Base-by-base conservation (phyloP, 1,140 invertebrate species). In the Drosophila sp. region DNA sequence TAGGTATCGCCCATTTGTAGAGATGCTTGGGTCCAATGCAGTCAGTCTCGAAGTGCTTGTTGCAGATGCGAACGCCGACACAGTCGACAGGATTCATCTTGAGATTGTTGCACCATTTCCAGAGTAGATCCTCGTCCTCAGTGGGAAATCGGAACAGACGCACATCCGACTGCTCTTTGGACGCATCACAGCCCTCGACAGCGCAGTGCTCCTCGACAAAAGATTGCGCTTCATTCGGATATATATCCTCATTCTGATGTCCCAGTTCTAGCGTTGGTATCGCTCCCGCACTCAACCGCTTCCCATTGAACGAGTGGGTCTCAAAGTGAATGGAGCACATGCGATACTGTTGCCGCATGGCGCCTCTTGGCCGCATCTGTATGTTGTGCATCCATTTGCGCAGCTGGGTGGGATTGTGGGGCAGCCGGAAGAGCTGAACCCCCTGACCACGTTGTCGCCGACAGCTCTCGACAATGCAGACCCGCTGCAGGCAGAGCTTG, bases 31-130 rank as follows among this genome's bases (percentile, higher is more conserved):
- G 74, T 0, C 90, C 90, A 3, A 91, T 74, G 56, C 90, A 91
- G 11, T 90, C 86, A 0, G 29, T 8, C 29, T 91, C 90, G 32
- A 91, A 91, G 36, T 91, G 90, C 11, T 81, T 84, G 58, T 90
- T 89, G 40, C 90, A 91, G 16, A 91, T 91, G 2, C 86, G 86
- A 0, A 91, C 80, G 4, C 90, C 90, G 2, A 62, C 43, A 64
- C 90, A 91, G 21, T 91, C 90, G 4, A 79, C 73, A 0, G 90
- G 82, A 59, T 90, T 89, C 86, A 91, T 89, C 56, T 91, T 91
- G 0, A 91, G 76, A 56, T 91, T 91, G 25, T 91, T 84, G 48
- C 90, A 91, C 90, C 90, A 91, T 50, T 91, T 91, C 82, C 81
- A 90, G 2, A 91, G 54, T 43, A 90, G 53, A 40, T 91, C 90